Conservation (phyloP, 2,797 vertebrate genomes). For the Cuculus canorus region DNA sequence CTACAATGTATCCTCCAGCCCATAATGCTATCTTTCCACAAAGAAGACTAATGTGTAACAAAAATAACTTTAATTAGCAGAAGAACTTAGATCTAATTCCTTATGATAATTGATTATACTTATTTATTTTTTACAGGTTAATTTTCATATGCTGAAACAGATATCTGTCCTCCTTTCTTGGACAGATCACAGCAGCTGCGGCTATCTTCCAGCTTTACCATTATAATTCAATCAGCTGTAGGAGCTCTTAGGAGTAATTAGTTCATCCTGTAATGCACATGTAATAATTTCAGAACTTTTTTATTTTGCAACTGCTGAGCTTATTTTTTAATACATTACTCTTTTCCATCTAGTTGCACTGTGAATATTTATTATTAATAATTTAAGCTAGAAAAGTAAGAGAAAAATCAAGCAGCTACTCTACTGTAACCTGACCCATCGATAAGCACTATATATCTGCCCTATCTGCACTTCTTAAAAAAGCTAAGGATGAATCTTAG, state of each 20-base stretch:
- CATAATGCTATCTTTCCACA: neutral
- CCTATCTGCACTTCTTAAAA: neutral
- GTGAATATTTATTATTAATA: neutral
- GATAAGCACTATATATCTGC: neutral
- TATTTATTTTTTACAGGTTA: neutral
- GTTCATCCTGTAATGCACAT: neutral
- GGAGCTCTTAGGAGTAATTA: neutral
- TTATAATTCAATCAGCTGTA: neutral
- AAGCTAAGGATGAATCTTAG: neutral
- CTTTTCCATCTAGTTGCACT: neutral
- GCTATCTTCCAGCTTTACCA: neutral
- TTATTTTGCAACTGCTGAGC: neutral
- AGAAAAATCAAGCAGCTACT: neutral
- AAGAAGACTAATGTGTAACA: neutral
- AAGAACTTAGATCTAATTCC: neutral
- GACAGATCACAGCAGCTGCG: neutral
- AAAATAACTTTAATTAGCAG: neutral
- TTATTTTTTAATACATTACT: neutral
- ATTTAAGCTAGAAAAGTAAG: neutral
- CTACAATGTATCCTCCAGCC: neutral
- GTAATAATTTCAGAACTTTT: neutral
- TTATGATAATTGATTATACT: neutral
- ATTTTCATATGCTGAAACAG: neutral
- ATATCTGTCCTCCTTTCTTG: neutral
- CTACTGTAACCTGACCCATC: neutral